phyloP scores from a whole-genome alignment of 2,888 invertebrate genomes.

The Drosophila suboccidentalis region DNA sequence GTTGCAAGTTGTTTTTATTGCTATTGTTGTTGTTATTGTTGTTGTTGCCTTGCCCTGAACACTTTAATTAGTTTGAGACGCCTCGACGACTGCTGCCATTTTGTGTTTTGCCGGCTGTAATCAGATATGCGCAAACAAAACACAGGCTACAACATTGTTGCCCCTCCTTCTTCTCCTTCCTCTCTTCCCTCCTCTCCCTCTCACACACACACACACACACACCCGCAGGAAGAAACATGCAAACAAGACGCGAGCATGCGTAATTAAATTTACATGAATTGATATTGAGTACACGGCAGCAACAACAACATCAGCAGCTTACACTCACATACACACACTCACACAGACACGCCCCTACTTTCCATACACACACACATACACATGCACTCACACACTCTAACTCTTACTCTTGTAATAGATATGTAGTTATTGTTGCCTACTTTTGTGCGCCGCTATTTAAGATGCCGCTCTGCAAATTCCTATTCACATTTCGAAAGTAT shows the following conservation, averaged over 20 bases:
- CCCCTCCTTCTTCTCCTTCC: neutral
- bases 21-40: conserved; percentile 11
- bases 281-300: conserved; percentile 69
- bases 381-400: neutral
- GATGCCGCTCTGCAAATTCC: conserved; percentile 31
- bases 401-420: conserved; percentile 22
- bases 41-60: conserved; percentile 41
- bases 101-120: conserved; percentile 47
- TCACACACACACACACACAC: conserved; percentile 11
- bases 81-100: conserved; percentile 47
- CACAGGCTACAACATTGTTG: conserved; percentile 38
- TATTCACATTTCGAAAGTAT: too few relatives aligned
- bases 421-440: conserved; percentile 67
- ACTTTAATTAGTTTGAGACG: conserved; percentile 70
- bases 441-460: conserved; percentile 40
- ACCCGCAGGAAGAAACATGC: conserved; percentile 45
- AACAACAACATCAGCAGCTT: conserved; percentile 28
- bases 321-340: conserved; percentile 19
- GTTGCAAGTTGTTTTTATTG: conserved; percentile 24
- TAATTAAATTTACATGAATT: conserved; percentile 82
- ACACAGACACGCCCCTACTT: neutral
- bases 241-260: conserved; percentile 76
- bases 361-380: neutral
- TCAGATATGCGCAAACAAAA: conserved; percentile 79
- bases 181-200: too few relatives aligned